These are phyloP conservation scores for Drosophila baimaii DNA, from an alignment of 1,140 invertebrate genomes.

Conservation along the genomic window DNA sequence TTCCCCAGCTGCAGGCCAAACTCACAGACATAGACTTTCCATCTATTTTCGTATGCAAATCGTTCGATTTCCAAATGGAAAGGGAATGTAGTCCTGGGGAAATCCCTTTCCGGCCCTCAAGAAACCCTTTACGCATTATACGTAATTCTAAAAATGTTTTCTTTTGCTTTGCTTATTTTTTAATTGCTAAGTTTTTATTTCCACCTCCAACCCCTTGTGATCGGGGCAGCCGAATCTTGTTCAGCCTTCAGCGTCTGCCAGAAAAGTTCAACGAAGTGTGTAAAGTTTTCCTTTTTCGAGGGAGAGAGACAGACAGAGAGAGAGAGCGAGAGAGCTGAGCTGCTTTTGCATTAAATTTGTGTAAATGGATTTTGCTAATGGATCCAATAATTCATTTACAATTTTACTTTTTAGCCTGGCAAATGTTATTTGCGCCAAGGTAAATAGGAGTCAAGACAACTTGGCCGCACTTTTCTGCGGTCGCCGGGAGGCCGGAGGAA, in stretches of 20 bases:
- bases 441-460: constrained; percentile 69
- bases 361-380: constrained; percentile 84
- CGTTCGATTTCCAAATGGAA: constrained; percentile 34
- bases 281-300: constrained; percentile 65
- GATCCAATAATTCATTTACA: constrained; percentile 84
- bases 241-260: constrained; percentile 27
- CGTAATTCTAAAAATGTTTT: constrained; percentile 79
- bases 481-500: constrained; percentile 36
- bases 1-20: constrained; percentile 36
- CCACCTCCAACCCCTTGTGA: constrained; percentile 15
- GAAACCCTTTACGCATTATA: constrained; percentile 71
- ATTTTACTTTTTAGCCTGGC: constrained; percentile 75
- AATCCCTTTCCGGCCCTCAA: constrained; percentile 29
- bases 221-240: constrained; percentile 6
- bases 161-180: constrained; percentile 72
- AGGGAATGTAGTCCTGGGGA: constrained; percentile 28
- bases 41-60: constrained; percentile 77
- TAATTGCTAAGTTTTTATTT: constrained; percentile 80
- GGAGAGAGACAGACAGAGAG: neutral
- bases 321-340: constrained; percentile 18
- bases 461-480: constrained; percentile 68
- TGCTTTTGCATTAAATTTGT: constrained; percentile 81
- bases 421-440: constrained; percentile 78
- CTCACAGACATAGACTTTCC: constrained; percentile 38
- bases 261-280: constrained; percentile 79